Conservation (phyloP, 2,113 vertebrate species). For the Noturus placidus region DNA sequence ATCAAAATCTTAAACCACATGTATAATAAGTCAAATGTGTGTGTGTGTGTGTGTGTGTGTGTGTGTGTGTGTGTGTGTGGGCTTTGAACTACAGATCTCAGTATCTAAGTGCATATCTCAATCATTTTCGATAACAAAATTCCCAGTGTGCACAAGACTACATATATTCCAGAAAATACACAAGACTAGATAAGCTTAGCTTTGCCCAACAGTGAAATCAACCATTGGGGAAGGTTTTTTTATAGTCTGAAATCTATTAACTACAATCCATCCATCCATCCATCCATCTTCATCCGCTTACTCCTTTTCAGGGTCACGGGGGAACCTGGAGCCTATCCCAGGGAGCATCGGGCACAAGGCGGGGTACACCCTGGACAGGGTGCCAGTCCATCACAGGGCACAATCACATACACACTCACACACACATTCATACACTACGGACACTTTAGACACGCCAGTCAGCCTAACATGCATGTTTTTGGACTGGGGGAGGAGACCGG, state of each 20-base stretch:
- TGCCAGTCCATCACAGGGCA: too few relatives aligned
- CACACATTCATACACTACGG: too few relatives aligned
- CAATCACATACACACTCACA: too few relatives aligned
- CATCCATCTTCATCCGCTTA: too few relatives aligned
- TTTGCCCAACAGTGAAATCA: background rate
- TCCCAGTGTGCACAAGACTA: constrained; percentile 1
- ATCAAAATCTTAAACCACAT: background rate
- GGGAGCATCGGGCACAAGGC: too few relatives aligned
- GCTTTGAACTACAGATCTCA: background rate
- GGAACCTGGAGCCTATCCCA: too few relatives aligned
- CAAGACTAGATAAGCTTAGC: background rate
- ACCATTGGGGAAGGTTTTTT: background rate
- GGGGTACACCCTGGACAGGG: too few relatives aligned
- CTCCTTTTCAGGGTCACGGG: too few relatives aligned
- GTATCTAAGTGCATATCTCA: background rate
- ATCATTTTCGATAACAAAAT: background rate
- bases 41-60: background rate
- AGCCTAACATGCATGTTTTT: too few relatives aligned
- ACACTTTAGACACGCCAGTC: too few relatives aligned
- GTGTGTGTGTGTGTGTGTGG: background rate
- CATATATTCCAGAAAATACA: background rate
- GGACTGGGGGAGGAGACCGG: too few relatives aligned
- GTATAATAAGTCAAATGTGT: background rate
- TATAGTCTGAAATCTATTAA: background rate
- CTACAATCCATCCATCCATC: too few relatives aligned